A percentile compares a stretch with the other conserved stretches of the same genome.
These are phyloP conservation scores for Protobothrops flavoviridis DNA, from an alignment of 2,113 vertebrate species.

Conservation along the genomic window DNA sequence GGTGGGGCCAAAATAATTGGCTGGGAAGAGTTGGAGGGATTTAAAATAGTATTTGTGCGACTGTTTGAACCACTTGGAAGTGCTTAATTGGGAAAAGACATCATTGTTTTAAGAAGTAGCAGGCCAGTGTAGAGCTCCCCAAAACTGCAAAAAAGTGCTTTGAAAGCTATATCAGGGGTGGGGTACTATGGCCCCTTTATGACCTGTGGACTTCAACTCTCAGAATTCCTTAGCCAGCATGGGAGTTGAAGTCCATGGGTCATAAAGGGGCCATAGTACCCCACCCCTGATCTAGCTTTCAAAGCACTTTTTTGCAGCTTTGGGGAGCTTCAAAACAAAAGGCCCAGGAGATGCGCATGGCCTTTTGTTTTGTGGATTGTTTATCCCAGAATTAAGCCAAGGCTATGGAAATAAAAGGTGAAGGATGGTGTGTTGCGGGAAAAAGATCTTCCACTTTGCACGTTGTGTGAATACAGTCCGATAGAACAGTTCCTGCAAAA, in stretches of 20 bases:
- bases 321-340: neutral
- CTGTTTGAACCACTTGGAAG: neutral
- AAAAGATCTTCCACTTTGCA: neutral
- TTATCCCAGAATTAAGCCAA: neutral
- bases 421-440: neutral
- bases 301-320: neutral
- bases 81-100: neutral
- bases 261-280: too few relatives aligned
- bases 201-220: neutral
- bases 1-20: neutral
- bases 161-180: neutral
- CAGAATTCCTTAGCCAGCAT: neutral
- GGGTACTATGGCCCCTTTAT: neutral
- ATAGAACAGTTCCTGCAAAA: neutral
- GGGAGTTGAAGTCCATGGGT: neutral
- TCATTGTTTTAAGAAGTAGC: neutral
- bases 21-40: neutral
- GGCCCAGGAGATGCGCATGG: neutral
- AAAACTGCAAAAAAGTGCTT: too few relatives aligned
- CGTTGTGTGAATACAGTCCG: neutral
- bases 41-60: neutral
- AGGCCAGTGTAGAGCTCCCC: neutral
- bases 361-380: neutral
- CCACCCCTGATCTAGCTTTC: neutral
- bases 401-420: neutral